These are phyloP conservation scores for Heliopora coerulea DNA, from an alignment of 92 coral and sea anemone genomes.

Conservation along the genomic window DNA sequence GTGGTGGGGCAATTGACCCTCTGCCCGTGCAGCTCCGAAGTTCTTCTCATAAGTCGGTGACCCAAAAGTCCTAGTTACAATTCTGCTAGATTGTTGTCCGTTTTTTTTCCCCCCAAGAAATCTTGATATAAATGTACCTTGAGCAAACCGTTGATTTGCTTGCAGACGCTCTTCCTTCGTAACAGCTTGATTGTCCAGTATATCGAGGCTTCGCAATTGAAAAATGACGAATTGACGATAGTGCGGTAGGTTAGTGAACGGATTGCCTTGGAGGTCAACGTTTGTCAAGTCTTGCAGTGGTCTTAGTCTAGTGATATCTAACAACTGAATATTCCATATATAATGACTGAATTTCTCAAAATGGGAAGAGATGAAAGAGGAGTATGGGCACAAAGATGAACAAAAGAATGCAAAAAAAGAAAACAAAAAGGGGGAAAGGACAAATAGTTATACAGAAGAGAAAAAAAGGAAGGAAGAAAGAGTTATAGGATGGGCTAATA, in stretches of 20 bases:
- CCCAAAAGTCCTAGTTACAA: too few relatives aligned
- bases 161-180: conserved; percentile 66
- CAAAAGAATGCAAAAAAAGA: too few relatives aligned
- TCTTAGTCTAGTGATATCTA: conserved; percentile 78
- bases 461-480: too few relatives aligned
- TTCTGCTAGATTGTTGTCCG: too few relatives aligned
- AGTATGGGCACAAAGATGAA: background rate
- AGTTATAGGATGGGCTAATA: too few relatives aligned
- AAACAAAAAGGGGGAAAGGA: too few relatives aligned
- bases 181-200: conserved; percentile 64
- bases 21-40: too few relatives aligned
- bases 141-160: conserved; percentile 91
- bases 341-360: background rate
- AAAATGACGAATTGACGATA: conserved; percentile 83
- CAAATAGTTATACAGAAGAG: too few relatives aligned
- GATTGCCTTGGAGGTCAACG: conserved; percentile 79
- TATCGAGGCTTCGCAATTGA: conserved; percentile 75
- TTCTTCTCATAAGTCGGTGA: too few relatives aligned
- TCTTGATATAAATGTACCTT: too few relatives aligned
- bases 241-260: conserved; percentile 72
- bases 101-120: too few relatives aligned
- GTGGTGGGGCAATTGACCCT: too few relatives aligned
- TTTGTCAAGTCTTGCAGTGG: conserved; percentile 77
- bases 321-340: conserved; percentile 45
- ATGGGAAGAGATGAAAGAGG: background rate